These are phyloP conservation scores for Rhinolophus ferrumequinum DNA, from an alignment of 2,113 vertebrate genomes.

Conservation along the genomic window DNA sequence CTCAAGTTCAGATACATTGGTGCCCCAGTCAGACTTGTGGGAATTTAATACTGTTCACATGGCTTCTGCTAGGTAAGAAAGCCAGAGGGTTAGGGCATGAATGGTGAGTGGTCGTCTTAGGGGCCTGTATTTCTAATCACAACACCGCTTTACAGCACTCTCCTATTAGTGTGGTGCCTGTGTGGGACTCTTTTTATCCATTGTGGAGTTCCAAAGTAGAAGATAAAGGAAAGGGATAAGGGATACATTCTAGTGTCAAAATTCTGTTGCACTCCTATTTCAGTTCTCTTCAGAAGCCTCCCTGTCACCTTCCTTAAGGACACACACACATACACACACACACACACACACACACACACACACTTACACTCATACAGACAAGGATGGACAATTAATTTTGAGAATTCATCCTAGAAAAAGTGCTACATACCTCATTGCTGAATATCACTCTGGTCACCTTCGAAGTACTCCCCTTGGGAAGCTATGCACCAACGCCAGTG, in stretches of 20 bases:
- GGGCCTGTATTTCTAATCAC: neutral
- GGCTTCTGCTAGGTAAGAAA: neutral
- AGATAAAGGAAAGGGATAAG: neutral
- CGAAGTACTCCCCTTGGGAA: too few relatives aligned
- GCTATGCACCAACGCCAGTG: too few relatives aligned
- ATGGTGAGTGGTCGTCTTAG: neutral
- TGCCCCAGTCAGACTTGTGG: neutral
- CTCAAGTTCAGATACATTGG: neutral
- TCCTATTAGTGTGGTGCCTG: neutral
- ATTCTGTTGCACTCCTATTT: neutral
- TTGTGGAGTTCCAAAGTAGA: neutral
- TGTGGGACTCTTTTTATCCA: neutral
- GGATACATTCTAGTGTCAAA: neutral
- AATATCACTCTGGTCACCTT: too few relatives aligned
- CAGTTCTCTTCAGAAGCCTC: neutral
- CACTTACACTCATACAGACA: too few relatives aligned
- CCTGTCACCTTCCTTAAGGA: neutral
- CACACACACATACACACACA: too few relatives aligned
- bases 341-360: too few relatives aligned
- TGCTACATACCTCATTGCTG: too few relatives aligned
- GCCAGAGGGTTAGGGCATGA: neutral
- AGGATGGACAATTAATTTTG: too few relatives aligned
- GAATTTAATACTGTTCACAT: neutral
- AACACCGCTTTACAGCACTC: neutral
- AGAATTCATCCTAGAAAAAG: too few relatives aligned